These are phyloP conservation scores for Tortrix viridana DNA, from an alignment of 2,888 invertebrate species.

Conservation along the genomic window DNA sequence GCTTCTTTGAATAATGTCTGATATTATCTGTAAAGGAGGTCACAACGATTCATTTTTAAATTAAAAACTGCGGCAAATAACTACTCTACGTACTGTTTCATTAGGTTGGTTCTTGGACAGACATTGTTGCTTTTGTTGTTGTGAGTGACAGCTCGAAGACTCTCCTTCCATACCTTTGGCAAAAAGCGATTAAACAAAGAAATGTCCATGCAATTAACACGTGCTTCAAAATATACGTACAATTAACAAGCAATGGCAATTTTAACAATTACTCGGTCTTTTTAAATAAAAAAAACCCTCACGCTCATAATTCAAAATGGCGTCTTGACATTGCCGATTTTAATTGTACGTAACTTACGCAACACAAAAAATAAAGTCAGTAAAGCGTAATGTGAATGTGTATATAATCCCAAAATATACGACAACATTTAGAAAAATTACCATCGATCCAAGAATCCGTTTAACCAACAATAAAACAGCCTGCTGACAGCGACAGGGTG, in stretches of 20 bases:
- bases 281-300: neutral
- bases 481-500: neutral
- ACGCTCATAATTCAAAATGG: neutral
- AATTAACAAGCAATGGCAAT: constrained; percentile 32
- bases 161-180: constrained; percentile 95
- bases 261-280: constrained; percentile 6
- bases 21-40: constrained; percentile 19
- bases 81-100: constrained; percentile 96
- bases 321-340: neutral
- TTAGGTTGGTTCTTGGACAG: constrained; percentile 96
- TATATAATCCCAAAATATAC: constrained; percentile 17
- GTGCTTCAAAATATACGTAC: constrained; percentile 53
- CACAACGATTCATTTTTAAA: neutral
- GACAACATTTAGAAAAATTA: constrained; percentile 24
- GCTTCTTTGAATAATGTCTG: constrained; percentile 7
- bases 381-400: constrained; percentile 20
- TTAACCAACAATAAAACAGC: constrained; percentile 15
- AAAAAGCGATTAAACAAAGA: constrained; percentile 56
- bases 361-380: constrained; percentile 24
- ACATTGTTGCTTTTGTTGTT: constrained; percentile 98
- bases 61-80: constrained; percentile 20
- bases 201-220: constrained; percentile 60
- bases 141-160: constrained; percentile 95
- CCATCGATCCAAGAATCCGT: neutral
- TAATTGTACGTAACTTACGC: constrained; percentile 17